Conservation (phyloP, 2,797 vertebrate species). For the Megalops cyprinoides region DNA sequence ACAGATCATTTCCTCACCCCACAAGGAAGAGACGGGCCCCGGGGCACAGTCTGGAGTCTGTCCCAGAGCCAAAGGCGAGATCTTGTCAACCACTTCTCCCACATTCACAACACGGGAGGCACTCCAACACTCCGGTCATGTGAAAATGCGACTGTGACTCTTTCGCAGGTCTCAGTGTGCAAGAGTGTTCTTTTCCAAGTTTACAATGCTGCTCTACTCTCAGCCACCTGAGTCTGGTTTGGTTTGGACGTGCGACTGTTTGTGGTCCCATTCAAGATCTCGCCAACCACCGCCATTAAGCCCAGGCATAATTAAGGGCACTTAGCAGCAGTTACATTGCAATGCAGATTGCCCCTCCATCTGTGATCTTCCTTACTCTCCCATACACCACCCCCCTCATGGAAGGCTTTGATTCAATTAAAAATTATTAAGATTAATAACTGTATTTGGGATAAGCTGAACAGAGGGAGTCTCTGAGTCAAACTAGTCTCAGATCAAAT, state of each 20-base stretch:
- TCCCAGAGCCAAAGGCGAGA: not conserved
- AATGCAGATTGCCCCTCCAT: constrained; percentile 42
- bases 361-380: constrained; percentile 54
- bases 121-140: no score
- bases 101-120: no score
- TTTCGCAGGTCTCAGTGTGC: no score
- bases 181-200: no score
- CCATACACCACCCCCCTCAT: not conserved
- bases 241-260: no score
- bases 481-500: not conserved
- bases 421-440: no score
- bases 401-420: not conserved
- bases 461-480: not conserved
- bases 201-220: no score
- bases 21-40: not conserved
- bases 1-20: not conserved
- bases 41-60: not conserved
- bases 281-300: constrained; percentile 36
- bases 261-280: no score
- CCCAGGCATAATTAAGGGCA: constrained; percentile 56
- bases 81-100: not conserved
- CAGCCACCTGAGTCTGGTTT: no score
- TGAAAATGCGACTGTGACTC: no score
- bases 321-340: constrained; percentile 58
- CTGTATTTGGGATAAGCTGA: not conserved